phyloP scores from a whole-genome alignment of 1,140 invertebrate species.

The Philotrypesis tridentata region DNA sequence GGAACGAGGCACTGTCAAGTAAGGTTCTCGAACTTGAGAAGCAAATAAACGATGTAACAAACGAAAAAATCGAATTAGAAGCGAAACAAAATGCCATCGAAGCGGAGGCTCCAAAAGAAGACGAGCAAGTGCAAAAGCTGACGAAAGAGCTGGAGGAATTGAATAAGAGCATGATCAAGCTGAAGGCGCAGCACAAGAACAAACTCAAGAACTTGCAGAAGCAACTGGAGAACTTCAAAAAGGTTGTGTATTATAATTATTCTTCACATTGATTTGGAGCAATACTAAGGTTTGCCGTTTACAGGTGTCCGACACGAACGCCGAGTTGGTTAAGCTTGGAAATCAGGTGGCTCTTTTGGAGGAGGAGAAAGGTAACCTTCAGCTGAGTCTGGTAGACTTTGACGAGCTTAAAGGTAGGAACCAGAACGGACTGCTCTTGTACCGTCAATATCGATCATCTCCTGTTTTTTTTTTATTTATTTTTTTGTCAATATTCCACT shows the following conservation, averaged over 20 bases:
- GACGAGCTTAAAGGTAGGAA: slow-evolving; percentile 84
- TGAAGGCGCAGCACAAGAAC: slow-evolving; percentile 85
- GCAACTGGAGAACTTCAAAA: slow-evolving; percentile 85
- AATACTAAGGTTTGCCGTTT: slow-evolving; percentile 32
- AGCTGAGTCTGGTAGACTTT: slow-evolving; percentile 87
- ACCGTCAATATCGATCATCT: slow-evolving; percentile 58
- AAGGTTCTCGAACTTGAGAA: slow-evolving; percentile 62
- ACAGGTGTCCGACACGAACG: slow-evolving; percentile 78
- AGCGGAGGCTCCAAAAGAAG: slow-evolving; percentile 61
- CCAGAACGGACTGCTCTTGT: slow-evolving; percentile 62
- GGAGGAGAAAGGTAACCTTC: slow-evolving; percentile 92
- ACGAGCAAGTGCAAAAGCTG: slow-evolving; percentile 73
- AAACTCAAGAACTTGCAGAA: slow-evolving; percentile 90
- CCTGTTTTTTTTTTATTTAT: slow-evolving; percentile 24
- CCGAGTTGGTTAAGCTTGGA: slow-evolving; percentile 81
- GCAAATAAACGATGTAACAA: slow-evolving; percentile 60
- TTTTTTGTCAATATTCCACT: slow-evolving; percentile 2
- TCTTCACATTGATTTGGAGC: not conserved
- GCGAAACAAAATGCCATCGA: slow-evolving; percentile 54
- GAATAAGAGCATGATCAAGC: slow-evolving; percentile 89
- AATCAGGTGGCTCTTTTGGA: slow-evolving; percentile 88
- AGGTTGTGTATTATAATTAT: slow-evolving; percentile 67
- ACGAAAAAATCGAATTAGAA: slow-evolving; percentile 59
- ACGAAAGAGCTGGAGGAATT: slow-evolving; percentile 82
- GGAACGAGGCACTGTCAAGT: slow-evolving; percentile 62